Evolutionary conservation across 2,113 vertebrate species (phyloP).

Genomic region (Falcunculus frontatus): DNA sequence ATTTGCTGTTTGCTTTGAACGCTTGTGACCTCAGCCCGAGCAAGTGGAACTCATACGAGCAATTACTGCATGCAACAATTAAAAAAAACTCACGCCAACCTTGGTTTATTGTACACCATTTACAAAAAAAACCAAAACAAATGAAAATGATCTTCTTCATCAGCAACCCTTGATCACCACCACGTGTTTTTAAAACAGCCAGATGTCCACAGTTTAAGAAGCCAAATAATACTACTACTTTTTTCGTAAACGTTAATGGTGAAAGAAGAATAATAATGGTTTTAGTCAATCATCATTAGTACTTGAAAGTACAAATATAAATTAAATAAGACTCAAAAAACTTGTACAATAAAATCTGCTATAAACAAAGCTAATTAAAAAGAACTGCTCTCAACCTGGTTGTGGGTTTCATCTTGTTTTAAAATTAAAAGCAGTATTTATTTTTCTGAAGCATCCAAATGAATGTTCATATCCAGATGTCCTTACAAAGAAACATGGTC

Average conservation of each 20-base stretch:
- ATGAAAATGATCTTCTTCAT: conserved; percentile 54
- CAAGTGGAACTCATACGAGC: not conserved
- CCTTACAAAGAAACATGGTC: conserved; percentile 33
- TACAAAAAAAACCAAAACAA: conserved; percentile 62
- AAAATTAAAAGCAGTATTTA: conserved; percentile 60
- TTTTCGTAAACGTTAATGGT: conserved; percentile 55
- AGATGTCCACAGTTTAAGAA: conserved; percentile 61
- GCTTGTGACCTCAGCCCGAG: not conserved
- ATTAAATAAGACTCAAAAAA: conserved; percentile 72
- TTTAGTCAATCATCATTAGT: conserved; percentile 65
- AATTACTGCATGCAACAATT: not conserved
- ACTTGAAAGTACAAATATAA: conserved; percentile 73
- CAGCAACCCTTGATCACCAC: conserved; percentile 55
- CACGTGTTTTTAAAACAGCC: conserved; percentile 29
- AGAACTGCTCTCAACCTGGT: conserved; percentile 62
- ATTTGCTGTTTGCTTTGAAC: not conserved
- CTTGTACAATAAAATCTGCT: conserved; percentile 66
- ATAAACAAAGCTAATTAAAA: conserved; percentile 72
- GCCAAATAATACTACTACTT: conserved; percentile 61
- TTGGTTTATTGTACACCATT: conserved; percentile 52
- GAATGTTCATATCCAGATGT: conserved; percentile 57
- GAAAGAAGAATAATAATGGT: conserved; percentile 66
- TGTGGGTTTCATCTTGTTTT: conserved; percentile 56
- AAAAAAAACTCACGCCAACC: conserved; percentile 32
- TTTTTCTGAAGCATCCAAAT: conserved; percentile 60